phyloP scores from a whole-genome alignment of 2,888 invertebrate species.

The Xylota segnis region DNA sequence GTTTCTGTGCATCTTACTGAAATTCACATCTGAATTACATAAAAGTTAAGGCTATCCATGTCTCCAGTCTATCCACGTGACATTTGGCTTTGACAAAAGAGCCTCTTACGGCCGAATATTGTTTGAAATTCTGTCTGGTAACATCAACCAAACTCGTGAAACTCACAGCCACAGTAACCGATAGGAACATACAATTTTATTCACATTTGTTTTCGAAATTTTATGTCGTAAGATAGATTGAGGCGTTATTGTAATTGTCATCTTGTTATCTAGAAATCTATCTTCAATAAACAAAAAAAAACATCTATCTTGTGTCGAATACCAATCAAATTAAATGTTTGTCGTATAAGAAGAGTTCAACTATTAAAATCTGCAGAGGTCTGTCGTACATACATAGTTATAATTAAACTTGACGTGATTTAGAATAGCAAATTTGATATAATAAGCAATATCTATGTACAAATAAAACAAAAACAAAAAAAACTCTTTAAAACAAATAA shows the following conservation, averaged over 20 bases:
- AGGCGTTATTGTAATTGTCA: constrained; percentile 18
- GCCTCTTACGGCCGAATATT: too few species aligned
- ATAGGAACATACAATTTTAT: not conserved
- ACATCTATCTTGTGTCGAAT: not conserved
- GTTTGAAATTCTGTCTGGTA: too few species aligned
- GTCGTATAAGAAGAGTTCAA: constrained; percentile 14
- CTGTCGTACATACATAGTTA: constrained; percentile 10
- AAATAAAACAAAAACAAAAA: too few species aligned
- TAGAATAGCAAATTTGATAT: constrained; percentile 48
- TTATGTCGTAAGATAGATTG: not conserved
- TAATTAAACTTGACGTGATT: constrained; percentile 34
- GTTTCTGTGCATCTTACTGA: too few species aligned
- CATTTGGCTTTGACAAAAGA: too few species aligned
- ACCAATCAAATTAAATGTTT: constrained; percentile 17
- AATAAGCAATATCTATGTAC: constrained; percentile 53
- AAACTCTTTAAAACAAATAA: constrained; percentile 4
- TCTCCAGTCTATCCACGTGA: too few species aligned
- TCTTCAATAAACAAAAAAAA: constrained; percentile 11
- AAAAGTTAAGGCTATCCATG: too few species aligned
- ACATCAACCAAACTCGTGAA: not conserved
- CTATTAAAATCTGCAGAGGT: constrained; percentile 2
- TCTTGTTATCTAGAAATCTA: not conserved
- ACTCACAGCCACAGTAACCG: not conserved
- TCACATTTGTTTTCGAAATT: not conserved
- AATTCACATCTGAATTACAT: too few species aligned